Evolutionary conservation across 2,888 invertebrate genomes (phyloP), one percentile per base, ranked within the genome.

Genomic region (Aspidiotus destructor): DNA sequence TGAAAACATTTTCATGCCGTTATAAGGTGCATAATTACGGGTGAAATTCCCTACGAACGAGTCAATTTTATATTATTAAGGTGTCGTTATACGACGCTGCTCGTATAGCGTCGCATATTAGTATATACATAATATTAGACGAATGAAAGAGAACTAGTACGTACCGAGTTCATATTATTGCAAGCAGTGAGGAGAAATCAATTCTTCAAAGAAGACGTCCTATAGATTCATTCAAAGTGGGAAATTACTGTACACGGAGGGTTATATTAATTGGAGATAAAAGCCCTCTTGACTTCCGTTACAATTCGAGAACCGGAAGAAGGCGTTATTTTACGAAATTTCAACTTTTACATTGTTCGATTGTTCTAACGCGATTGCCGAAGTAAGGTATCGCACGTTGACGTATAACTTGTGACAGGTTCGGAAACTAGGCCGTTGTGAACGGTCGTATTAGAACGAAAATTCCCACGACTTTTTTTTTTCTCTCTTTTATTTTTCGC

Each of bases 11-110:
- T 57, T 65, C 42, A 42, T 54, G 44, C 41, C 57, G 42, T 58
- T 65, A 65, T 65, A 65, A 65, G 65, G 65, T 65, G 65, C 65
- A 58, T 65, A 65, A 65, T 65, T 65, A 65, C 65, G 65, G n/a
- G 55, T 15, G 28, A 65, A 65, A 57, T 65, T 65, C 57, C 65
- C 65, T 58, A 57, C 44, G 44, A 65, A 65, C 54, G 64, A 64
- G 48, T 48, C 48, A 48, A 48, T n/a, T 48, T 48, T n/a, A 48
- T 10, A 44, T 28, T 28, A 28, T 42, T 58, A 58, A 65, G 65
- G 65, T 65, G 65, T 65, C 58, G 42, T 58, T 41, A 28, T 28
- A 28, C 28, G 28, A 28, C 28, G 28, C 28, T 28, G 28, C 28
- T 28, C 28, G 28, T 28, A 28, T 28, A 28, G 65, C 28, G 44